phyloP scores from a whole-genome alignment of 2,888 invertebrate genomes.

The Rhagophthalmus giganteus region DNA sequence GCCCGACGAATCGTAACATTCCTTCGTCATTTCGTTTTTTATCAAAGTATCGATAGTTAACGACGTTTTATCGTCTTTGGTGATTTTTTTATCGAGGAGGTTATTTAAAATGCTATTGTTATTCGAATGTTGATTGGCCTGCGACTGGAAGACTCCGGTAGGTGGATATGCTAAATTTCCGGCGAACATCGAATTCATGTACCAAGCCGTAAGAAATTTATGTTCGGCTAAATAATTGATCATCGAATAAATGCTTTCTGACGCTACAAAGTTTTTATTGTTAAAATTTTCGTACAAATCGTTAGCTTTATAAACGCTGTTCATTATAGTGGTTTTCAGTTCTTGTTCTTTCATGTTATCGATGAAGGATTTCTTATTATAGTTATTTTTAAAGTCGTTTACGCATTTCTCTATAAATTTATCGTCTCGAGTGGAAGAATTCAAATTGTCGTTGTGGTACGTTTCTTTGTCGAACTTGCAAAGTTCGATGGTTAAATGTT shows the following conservation, averaged over 20 bases:
- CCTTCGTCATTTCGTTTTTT: conserved; percentile 50
- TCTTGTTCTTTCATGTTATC: conserved; percentile 43
- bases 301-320: conserved; percentile 45
- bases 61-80: conserved; percentile 44
- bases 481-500: conserved; percentile 18
- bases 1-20: conserved; percentile 25
- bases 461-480: conserved; percentile 16
- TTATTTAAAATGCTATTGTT: conserved; percentile 52
- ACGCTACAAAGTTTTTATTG: conserved; percentile 40
- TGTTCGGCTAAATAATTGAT: conserved; percentile 55
- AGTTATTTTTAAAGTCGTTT: conserved; percentile 51
- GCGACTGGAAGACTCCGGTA: conserved; percentile 30
- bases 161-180: conserved; percentile 34
- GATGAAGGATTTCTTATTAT: conserved; percentile 52
- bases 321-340: conserved; percentile 44
- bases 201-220: conserved; percentile 56
- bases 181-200: conserved; percentile 53
- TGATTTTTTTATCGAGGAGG: conserved; percentile 51
- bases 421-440: conserved; percentile 15
- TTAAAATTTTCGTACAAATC: conserved; percentile 44
- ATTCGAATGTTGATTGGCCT: conserved; percentile 27
- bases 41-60: conserved; percentile 51
- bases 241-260: conserved; percentile 52
- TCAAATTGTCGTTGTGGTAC: conserved; percentile 22
- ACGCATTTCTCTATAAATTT: conserved; percentile 30